Percentiles rank a stretch among this genome's conserved stretches.
Conservation (phyloP, 2,113 vertebrate genomes). For the Nipponia nippon region DNA sequence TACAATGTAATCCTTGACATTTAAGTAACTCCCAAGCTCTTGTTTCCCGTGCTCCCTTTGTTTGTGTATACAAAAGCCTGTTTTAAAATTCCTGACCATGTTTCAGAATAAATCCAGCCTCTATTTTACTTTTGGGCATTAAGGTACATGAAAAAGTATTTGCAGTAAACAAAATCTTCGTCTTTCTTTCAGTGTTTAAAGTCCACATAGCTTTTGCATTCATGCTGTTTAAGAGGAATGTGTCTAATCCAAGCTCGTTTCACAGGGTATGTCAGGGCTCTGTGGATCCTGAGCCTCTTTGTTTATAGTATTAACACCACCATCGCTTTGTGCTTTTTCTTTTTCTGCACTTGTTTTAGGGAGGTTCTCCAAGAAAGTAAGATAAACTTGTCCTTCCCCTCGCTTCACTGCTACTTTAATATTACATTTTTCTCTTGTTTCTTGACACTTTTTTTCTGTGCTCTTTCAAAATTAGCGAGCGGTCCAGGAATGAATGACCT, state of each 20-base stretch:
- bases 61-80: neutral
- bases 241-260: neutral
- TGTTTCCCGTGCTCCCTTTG: neutral
- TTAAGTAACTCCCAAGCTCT: slow-evolving; percentile 36
- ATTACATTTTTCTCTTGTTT: neutral
- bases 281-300: neutral
- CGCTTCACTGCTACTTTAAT: neutral
- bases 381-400: neutral
- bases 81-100: slow-evolving; percentile 26
- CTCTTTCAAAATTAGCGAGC: neutral
- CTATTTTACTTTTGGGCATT: neutral
- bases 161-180: neutral
- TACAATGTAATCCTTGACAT: slow-evolving; percentile 47
- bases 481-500: neutral
- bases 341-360: neutral
- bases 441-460: neutral
- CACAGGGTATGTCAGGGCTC: neutral
- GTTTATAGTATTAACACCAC: neutral
- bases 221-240: neutral
- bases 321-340: neutral
- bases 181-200: neutral
- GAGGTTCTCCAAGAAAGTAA: neutral
- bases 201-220: neutral
- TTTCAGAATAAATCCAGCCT: slow-evolving; percentile 14
- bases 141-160: neutral